Evolutionary conservation across 2,888 invertebrate genomes (phyloP), one percentile per base, ranked within the genome.

Genomic region (Myopa tessellatipennis): DNA sequence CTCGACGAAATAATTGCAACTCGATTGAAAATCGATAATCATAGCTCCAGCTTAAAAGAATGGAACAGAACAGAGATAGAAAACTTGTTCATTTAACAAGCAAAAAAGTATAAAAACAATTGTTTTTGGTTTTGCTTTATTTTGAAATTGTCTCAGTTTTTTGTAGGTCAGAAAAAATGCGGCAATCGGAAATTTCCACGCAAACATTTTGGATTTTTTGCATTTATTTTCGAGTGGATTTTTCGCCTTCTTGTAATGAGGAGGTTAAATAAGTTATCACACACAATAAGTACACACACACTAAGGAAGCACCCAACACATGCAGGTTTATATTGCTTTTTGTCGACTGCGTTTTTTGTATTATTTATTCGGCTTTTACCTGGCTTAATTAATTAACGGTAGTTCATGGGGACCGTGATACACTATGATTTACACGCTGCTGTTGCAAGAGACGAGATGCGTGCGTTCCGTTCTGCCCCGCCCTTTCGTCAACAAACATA

Each of bases 161-260:
- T 58, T 58, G 58, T 58, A 58, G 58, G 58, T 58, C 58, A 58
- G 58, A 58, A 58, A 58, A n/a, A 52, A 58, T 10, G 58, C 58
- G 16, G 4, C 58, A 58, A 58, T n/a, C n/a, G 58, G 58, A 58
- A 58, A 58, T 58, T 58, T 58, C 58, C 58, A 58, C n/a, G n/a
- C n/a, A n/a, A 10, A 16, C n/a, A 14, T 6, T n/a, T 52, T 52
- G 8, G n/a, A 12, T 6, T 58, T 14, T n/a, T 58, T 6, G 14
- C 58, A 4, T 2, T 58, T 58, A 16, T 26, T 52, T 52, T 52
- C 8, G 8, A 12, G 8, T 52, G 58, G 58, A n/a, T 58, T 58
- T 58, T 58, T 58, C 16, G 12, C 12, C 12, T 12, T 58, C 5
- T 58, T 58, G 12, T 58, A 58, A 58, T 4, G 5, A 58, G 14